These are phyloP conservation scores for Scaptomyza flava DNA, from an alignment of 2,888 invertebrate species.

Conservation along the genomic window DNA sequence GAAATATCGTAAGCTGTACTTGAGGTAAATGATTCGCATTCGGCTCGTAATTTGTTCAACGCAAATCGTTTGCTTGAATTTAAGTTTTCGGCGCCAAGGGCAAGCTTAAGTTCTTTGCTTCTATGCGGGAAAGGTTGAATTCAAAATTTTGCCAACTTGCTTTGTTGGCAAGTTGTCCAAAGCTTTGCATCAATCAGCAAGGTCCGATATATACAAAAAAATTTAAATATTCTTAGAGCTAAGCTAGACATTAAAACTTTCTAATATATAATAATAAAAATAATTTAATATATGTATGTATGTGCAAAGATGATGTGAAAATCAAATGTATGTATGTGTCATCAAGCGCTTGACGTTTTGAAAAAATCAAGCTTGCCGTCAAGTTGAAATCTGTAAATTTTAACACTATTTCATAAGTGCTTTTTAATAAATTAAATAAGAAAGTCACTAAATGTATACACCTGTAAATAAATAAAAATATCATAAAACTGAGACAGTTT, in stretches of 20 bases:
- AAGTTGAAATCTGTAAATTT: too few relatives aligned
- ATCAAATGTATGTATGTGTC: slow-evolving; percentile 31
- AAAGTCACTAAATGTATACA: too few relatives aligned
- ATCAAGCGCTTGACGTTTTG: too few relatives aligned
- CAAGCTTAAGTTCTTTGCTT: slow-evolving; percentile 14
- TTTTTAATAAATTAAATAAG: too few relatives aligned
- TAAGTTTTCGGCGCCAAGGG: slow-evolving; percentile 33
- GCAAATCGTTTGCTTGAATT: slow-evolving; percentile 55
- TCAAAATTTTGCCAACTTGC: slow-evolving; percentile 81
- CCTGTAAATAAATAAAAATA: too few relatives aligned
- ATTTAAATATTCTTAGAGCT: slow-evolving; percentile 7
- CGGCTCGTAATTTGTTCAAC: slow-evolving; percentile 59
- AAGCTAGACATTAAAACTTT: slow-evolving; percentile 13
- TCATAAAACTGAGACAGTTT: too few relatives aligned
- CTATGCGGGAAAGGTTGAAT: slow-evolving; percentile 16
- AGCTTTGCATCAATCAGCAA: slow-evolving; percentile 57
- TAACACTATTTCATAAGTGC: too few relatives aligned
- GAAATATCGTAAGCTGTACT: slow-evolving; percentile 63
- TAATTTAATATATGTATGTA: background rate
- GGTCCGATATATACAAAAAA: background rate
- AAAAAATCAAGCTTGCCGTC: too few relatives aligned
- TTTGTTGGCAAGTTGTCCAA: slow-evolving; percentile 78
- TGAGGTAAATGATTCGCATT: slow-evolving; percentile 27
- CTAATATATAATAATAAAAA: background rate
- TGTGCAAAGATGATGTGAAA: too few relatives aligned